phyloP scores from a whole-genome alignment of 2,888 invertebrate genomes.

The Osmoderma eremita region DNA sequence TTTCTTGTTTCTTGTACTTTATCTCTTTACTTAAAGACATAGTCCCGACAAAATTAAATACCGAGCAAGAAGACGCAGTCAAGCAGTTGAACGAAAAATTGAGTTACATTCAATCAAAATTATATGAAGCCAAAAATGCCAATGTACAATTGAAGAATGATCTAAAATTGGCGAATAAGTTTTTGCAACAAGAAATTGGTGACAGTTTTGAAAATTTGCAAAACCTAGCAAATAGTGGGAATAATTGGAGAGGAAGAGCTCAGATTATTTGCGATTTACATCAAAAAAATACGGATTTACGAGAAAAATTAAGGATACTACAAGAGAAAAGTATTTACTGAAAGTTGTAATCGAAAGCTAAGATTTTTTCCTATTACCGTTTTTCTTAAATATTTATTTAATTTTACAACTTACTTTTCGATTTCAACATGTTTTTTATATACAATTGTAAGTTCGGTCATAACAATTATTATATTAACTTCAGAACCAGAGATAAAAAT shows the following conservation, averaged over 20 bases:
- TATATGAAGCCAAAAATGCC: conserved; percentile 76
- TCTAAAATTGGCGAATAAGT: conserved; percentile 76
- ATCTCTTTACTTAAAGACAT: conserved; percentile 8
- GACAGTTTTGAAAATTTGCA: conserved; percentile 75
- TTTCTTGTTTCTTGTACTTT: background rate
- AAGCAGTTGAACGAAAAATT: conserved; percentile 73
- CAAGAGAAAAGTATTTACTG: conserved; percentile 51
- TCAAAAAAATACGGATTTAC: conserved; percentile 74
- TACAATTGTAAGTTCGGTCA: background rate
- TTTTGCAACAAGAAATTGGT: conserved; percentile 80
- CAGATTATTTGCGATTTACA: conserved; percentile 78
- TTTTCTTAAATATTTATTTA: conserved; percentile 8
- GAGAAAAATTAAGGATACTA: conserved; percentile 67
- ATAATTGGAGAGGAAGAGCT: conserved; percentile 81
- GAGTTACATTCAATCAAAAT: conserved; percentile 68
- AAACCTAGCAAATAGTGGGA: conserved; percentile 68
- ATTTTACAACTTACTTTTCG: conserved; percentile 26
- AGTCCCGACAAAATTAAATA: conserved; percentile 33
- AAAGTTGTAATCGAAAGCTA: conserved; percentile 17
- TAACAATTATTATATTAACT: conserved; percentile 2
- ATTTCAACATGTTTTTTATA: conserved; percentile 2
- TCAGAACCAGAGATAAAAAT: conserved; percentile 12
- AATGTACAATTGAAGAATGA: conserved; percentile 77
- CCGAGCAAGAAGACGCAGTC: conserved; percentile 61
- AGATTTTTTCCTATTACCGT: conserved; percentile 1